phyloP scores from a whole-genome alignment of 2,797 vertebrate genomes.

The Pangasius mekongensis region DNA sequence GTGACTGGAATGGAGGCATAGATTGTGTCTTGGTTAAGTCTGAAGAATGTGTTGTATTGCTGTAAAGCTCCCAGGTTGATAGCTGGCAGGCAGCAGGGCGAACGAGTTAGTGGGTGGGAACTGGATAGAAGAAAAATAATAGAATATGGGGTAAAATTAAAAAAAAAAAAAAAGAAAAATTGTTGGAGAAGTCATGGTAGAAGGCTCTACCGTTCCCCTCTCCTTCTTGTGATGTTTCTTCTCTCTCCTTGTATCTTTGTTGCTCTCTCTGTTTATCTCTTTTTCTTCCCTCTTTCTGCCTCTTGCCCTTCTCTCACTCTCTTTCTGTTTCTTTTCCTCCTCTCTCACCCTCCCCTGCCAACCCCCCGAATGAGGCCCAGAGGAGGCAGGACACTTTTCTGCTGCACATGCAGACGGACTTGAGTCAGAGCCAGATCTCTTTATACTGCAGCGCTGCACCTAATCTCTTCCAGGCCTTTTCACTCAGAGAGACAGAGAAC shows the following conservation, averaged over 20 bases:
- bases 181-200: not conserved
- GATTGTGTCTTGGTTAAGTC: not conserved
- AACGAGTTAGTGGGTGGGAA: not conserved
- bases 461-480: constrained; percentile 99
- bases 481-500: constrained; percentile 84
- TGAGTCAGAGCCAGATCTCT: constrained; percentile 89
- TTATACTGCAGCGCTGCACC: constrained; percentile 88
- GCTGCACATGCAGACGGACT: constrained; percentile 87
- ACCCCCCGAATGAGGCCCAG: constrained; percentile 87
- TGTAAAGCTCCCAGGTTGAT: not conserved
- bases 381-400: constrained; percentile 68
- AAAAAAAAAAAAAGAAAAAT: not conserved
- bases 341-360: constrained; percentile 28
- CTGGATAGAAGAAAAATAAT: not conserved
- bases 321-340: constrained; percentile 40
- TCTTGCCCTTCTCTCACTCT: constrained; percentile 25
- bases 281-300: constrained; percentile 55
- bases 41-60: not conserved
- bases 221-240: not conserved
- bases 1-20: not conserved
- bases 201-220: not conserved
- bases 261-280: not conserved
- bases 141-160: constrained; percentile 61
- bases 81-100: not conserved
- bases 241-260: not conserved